A percentile compares a stretch with the other conserved stretches of the same genome.
phyloP scores from a whole-genome alignment of 2,888 invertebrate genomes.

The Diaphora mendica region DNA sequence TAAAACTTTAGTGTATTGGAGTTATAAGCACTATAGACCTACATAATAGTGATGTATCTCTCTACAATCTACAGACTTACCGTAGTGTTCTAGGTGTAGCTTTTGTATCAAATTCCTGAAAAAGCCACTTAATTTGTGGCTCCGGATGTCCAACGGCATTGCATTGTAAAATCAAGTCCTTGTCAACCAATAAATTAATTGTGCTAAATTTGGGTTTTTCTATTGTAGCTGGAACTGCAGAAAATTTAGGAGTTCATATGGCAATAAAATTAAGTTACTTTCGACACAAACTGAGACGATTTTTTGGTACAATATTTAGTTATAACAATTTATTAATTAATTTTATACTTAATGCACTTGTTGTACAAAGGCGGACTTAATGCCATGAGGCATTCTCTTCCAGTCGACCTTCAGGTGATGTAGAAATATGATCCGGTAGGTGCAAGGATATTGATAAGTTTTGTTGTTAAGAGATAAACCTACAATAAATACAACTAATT shows the following conservation, averaged over 20 bases:
- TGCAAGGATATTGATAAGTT: no score
- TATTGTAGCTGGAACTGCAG: constrained; percentile 34
- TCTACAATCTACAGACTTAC: constrained; percentile 34
- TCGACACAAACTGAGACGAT: not conserved
- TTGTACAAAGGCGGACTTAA: no score
- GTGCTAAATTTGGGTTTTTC: constrained; percentile 40
- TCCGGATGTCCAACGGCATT: constrained; percentile 58
- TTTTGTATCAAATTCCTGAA: constrained; percentile 33
- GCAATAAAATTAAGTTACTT: not conserved
- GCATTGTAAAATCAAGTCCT: constrained; percentile 50
- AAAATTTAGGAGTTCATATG: not conserved
- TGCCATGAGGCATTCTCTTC: no score
- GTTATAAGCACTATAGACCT: no score
- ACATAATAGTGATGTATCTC: no score
- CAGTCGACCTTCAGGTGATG: no score
- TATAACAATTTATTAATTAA: no score
- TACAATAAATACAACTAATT: no score
- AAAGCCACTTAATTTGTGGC: constrained; percentile 61
- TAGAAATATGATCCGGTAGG: no score
- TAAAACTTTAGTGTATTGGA: no score
- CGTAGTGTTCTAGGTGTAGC: constrained; percentile 26
- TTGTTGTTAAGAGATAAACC: no score
- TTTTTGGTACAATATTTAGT: not conserved
- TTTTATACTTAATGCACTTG: no score
- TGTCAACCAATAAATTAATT: constrained; percentile 44